These are phyloP conservation scores for Desoria tigrina DNA, from an alignment of 2,888 invertebrate species.

Conservation along the genomic window DNA sequence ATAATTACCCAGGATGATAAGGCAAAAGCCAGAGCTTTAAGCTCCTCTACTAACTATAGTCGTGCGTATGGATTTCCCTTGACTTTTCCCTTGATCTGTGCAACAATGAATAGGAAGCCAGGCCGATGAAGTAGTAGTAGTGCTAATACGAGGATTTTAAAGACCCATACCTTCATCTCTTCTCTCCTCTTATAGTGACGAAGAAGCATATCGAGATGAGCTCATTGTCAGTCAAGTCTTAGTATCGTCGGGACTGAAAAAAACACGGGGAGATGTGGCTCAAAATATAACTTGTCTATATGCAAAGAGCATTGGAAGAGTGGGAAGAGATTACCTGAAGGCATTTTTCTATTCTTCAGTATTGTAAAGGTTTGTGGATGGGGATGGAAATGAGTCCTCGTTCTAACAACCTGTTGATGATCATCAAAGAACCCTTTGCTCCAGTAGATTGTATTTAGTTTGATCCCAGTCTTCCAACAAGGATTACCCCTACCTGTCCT, in stretches of 20 bases:
- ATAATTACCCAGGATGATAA: slow-evolving; percentile 25
- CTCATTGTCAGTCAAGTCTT: slow-evolving; percentile 8
- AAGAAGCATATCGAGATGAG: slow-evolving; percentile 13
- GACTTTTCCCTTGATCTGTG: slow-evolving; percentile 25
- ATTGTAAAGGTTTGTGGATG: slow-evolving; percentile 24
- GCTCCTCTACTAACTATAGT: not conserved
- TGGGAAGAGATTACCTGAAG: slow-evolving; percentile 35
- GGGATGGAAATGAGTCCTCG: slow-evolving; percentile 24
- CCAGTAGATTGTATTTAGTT: slow-evolving; percentile 24
- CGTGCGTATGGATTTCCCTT: slow-evolving; percentile 22
- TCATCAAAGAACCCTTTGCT: slow-evolving; percentile 21
- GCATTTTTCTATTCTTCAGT: slow-evolving; percentile 21
- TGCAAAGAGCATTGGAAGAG: not conserved
- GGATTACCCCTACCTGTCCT: slow-evolving; percentile 18
- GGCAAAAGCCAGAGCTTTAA: slow-evolving; percentile 7
- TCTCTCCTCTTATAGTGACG: slow-evolving; percentile 13
- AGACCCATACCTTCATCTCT: too few relatives aligned
- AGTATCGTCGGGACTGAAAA: not conserved
- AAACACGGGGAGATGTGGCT: slow-evolving; percentile 3
- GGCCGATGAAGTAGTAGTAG: not conserved
- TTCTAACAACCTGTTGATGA: slow-evolving; percentile 35
- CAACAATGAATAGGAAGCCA: slow-evolving; percentile 22
- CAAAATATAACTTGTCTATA: not conserved
- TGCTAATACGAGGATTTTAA: not conserved
- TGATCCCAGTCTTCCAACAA: slow-evolving; percentile 22